Evolutionary conservation across 1,140 invertebrate genomes (phyloP), one percentile per base, ranked within the genome.

Genomic region (Pseudomyrmex pallidus): DNA sequence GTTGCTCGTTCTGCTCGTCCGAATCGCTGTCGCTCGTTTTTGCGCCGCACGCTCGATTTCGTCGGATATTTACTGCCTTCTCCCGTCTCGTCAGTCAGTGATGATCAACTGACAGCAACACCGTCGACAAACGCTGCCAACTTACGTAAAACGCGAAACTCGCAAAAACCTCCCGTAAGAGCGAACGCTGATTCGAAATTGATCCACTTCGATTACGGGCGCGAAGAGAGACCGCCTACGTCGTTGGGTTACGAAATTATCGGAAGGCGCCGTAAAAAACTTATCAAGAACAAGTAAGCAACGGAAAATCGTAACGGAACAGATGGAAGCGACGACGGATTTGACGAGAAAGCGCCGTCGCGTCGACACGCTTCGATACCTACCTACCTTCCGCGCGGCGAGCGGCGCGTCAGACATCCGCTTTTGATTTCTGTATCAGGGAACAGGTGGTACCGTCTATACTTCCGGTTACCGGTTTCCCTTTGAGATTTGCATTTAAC

Each of bases 381-480:
- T 88, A 66, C 70, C 74, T 35, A 1, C 35, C 35, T 35, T 35
- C 35, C 35, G 4, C 35, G 35, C 35, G 35, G 35, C 35, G 35
- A 35, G 70, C 64, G 66, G 88, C 85, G 78, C 74, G 83, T 35
- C 87, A 87, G 88, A 90, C 90, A 92, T 93, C 92, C 92, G 92
- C 91, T 93, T 92, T 92, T 92, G 92, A 93, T 93, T 93, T 93
- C 90, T 87, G 82, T 91, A 93, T 92, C 91, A 82, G 74, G 59
- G 87, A 93, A 93, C 92, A 93, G 92, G 92, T 93, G 92, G 91
- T 77, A 90, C 87, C 80, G 90, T 85, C 89, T 91, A 91, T 89
- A 35, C 35, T 92, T 93, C 92, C 92, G 91, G 78, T 90, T 80
- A 87, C 87, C 84, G 86, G 89, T 91, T 90, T 87, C 88, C 87